phyloP scores from a whole-genome alignment of 2,797 vertebrate species.

The Ptychadena robeensis region DNA sequence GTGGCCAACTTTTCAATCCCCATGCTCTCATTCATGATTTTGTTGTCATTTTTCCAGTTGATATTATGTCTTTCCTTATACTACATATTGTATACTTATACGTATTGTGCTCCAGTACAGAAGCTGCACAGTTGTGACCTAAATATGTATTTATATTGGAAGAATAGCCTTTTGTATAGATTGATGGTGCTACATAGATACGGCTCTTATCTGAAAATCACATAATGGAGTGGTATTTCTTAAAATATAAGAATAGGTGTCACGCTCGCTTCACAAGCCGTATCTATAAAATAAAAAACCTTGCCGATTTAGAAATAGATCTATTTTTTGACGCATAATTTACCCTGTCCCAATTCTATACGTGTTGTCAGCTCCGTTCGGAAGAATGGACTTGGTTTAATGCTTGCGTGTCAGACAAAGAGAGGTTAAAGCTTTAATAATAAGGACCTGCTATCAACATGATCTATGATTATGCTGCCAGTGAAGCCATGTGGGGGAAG shows the following conservation, averaged over 20 bases:
- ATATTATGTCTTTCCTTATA: no score
- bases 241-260: neutral
- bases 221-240: no score
- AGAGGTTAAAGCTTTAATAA: slow-evolving; percentile 58
- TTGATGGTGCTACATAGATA: neutral
- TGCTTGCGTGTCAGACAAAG: slow-evolving; percentile 38
- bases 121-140: no score
- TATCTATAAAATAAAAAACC: neutral
- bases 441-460: slow-evolving; percentile 46
- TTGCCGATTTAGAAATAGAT: neutral
- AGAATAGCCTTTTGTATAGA: neutral
- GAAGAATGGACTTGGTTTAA: slow-evolving; percentile 21
- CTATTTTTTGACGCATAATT: neutral
- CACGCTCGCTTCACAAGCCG: neutral
- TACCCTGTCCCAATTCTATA: slow-evolving; percentile 3
- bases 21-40: no score
- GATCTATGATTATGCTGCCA: slow-evolving; percentile 48
- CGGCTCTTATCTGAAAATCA: no score
- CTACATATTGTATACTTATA: no score
- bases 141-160: no score
- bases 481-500: slow-evolving; percentile 53
- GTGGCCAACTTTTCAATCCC: no score
- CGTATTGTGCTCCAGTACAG: no score
- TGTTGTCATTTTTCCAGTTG: no score
- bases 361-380: slow-evolving; percentile 27